phyloP scores from a whole-genome alignment of 2,113 vertebrate genomes.

The Opisthocomus hoazin region DNA sequence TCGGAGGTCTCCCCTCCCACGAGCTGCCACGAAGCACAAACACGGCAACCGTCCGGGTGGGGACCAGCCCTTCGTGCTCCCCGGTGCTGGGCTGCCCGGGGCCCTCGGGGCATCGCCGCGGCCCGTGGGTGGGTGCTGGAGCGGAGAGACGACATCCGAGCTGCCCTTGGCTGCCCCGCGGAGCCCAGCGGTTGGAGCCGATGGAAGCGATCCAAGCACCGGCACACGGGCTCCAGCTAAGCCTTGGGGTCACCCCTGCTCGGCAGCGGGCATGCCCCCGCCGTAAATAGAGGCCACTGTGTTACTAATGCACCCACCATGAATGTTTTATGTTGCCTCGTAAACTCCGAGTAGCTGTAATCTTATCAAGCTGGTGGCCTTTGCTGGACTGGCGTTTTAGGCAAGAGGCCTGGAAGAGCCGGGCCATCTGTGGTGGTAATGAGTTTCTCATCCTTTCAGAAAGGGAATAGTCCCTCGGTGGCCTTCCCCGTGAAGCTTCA shows the following conservation, averaged over 20 bases:
- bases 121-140: background rate
- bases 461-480: constrained; percentile 28
- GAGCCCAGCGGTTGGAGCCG: background rate
- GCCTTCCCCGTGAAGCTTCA: background rate
- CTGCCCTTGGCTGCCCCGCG: background rate
- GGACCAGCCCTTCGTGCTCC: background rate
- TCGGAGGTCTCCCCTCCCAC: background rate
- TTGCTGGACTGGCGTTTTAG: background rate
- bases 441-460: constrained; percentile 38
- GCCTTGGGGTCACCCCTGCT: background rate
- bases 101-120: background rate
- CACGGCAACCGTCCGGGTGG: rapidly evolving
- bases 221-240: background rate
- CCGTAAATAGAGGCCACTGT: background rate
- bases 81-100: background rate
- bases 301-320: background rate
- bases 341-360: background rate
- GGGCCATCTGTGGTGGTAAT: constrained; percentile 17
- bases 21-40: background rate
- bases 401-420: background rate
- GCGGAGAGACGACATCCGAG: background rate
- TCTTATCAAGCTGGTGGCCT: background rate
- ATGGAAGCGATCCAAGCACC: background rate
- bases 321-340: background rate
- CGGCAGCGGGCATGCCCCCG: background rate